Evolutionary conservation across 2,113 vertebrate species (phyloP), one percentile per base, ranked within the genome.

Genomic region (Desmodus rotundus): DNA sequence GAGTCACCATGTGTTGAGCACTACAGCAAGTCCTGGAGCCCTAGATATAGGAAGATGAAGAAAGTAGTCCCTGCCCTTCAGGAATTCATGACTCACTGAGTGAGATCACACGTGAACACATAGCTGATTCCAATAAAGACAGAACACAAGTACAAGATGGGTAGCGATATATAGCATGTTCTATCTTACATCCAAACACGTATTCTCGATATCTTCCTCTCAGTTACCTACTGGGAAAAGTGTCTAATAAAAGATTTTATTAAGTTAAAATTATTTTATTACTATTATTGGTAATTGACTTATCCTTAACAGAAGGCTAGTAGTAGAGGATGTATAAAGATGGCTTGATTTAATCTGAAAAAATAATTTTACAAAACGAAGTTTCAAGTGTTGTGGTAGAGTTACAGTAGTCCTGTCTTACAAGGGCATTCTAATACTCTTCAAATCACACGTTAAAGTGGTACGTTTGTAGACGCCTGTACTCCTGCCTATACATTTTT

Each of bases 331-430:
- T 77, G 2, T 76, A 33, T 43, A 82, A 87, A 92, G 31, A 83
- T 61, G 36, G 0, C 14, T 90, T 81, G 13, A 50, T 88, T 97
- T 91, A 73, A 80, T 63, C 33, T 90, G 52, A 90, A 73, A 45
- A 84, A 47, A 68, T 54, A 58, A 45, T 33, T 11, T 74, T 83
- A 63, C 7, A 78, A 95, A 73, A 70, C 68, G 5, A 43, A 47
- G 3, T 43, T 72, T 81, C 2, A 56, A 1, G 4, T 87, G 68
- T 52, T 52, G 14, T 43, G 4, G 9, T 45, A 83, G 19, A 83
- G 54, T 89, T 85, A 89, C 41, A 47, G 10, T 36, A 83, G 36
- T 26, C 4, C 33, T 70, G 5, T 45, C 24, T 67, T 89, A 2
- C 2, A 20, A 16, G 1, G 4, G n/a, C 61, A 63, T 73, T 90